Conservation (phyloP, 2,797 vertebrate species). For the Melanotaenia trifasciata region DNA sequence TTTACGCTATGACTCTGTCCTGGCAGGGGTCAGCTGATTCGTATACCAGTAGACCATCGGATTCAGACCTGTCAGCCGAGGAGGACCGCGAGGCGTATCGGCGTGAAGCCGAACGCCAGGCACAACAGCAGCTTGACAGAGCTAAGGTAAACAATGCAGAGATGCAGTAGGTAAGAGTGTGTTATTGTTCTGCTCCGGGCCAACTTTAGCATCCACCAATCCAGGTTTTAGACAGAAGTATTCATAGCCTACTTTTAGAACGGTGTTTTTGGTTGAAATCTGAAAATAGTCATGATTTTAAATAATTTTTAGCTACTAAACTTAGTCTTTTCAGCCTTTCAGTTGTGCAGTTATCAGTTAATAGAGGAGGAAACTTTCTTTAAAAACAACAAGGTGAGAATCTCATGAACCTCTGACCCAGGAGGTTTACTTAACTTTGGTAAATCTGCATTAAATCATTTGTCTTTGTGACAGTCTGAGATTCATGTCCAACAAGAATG, state of each 20-base stretch:
- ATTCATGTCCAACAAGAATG: neutral
- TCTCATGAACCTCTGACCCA: no score
- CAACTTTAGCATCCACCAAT: neutral
- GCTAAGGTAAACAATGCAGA: slow-evolving; percentile 87
- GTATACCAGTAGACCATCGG: slow-evolving; percentile 97
- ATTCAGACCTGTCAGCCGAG: slow-evolving; percentile 98
- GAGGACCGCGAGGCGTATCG: slow-evolving; percentile 96
- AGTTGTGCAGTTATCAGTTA: neutral
- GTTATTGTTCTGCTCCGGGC: neutral
- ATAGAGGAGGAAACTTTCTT: neutral
- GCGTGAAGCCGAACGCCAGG: slow-evolving; percentile 96
- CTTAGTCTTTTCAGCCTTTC: neutral
- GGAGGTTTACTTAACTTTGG: neutral
- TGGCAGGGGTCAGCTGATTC: slow-evolving; percentile 95
- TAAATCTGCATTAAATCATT: neutral
- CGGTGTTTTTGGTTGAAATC: neutral
- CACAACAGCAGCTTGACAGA: slow-evolving; percentile 95
- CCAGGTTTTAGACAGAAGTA: no score
- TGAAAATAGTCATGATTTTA: neutral
- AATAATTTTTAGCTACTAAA: neutral
- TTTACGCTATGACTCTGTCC: slow-evolving; percentile 21
- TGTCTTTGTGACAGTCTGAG: neutral
- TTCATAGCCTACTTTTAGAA: no score
- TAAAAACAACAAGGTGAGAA: neutral
- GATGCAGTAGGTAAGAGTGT: neutral